phyloP scores from a whole-genome alignment of 2,113 vertebrate species.

The Cavia aperea region DNA sequence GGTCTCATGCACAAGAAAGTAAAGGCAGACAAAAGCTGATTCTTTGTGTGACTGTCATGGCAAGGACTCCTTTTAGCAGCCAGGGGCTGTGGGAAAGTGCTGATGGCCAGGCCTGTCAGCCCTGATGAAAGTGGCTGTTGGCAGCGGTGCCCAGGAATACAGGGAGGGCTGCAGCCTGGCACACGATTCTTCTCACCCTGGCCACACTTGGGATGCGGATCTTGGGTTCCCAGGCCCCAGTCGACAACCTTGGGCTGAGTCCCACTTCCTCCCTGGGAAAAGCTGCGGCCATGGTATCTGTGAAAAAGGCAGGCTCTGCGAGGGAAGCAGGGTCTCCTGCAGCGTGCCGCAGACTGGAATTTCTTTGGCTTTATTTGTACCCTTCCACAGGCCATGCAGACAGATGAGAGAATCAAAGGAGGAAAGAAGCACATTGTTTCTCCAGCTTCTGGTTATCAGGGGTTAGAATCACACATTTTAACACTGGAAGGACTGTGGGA shows the following conservation, averaged over 20 bases:
- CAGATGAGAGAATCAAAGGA: accelerated
- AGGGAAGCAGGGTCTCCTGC: neutral
- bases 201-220: neutral
- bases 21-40: neutral
- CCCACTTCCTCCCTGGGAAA: conserved; percentile 48
- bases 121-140: neutral
- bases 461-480: neutral
- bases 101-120: neutral
- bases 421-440: accelerated
- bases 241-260: conserved; percentile 40
- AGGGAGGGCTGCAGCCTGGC: conserved; percentile 19
- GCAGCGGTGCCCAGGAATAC: neutral
- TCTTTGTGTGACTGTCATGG: neutral
- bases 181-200: neutral
- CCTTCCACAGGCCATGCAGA: neutral
- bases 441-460: accelerated
- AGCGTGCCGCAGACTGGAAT: neutral
- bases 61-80: neutral
- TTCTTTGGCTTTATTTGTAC: neutral
- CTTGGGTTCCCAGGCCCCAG: conserved; percentile 53
- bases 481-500: neutral
- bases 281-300: accelerated
- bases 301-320: neutral
- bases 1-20: neutral
- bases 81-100: conserved; percentile 42